Conservation (phyloP, 2,113 vertebrate species). For the Trematomus loennbergii region DNA sequence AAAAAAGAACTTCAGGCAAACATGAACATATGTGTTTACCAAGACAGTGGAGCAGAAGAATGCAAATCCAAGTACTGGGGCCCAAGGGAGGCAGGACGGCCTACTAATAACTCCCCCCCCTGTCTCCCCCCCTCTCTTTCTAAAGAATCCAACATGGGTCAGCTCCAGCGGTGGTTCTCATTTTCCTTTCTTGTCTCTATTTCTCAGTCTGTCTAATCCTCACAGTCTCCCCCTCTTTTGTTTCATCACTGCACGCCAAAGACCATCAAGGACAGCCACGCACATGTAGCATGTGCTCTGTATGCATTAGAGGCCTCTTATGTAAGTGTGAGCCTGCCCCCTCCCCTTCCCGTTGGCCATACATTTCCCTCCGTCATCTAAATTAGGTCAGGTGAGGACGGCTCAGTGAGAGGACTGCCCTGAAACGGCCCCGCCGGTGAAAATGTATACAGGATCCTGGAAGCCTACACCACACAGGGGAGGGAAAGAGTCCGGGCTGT, state of each 20-base stretch:
- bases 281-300: conserved; percentile 49
- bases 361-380: conserved; percentile 23
- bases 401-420: conserved; percentile 17
- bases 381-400: conserved; percentile 80
- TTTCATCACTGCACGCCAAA: conserved; percentile 3
- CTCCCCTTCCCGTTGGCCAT: conserved; percentile 32
- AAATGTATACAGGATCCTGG: conserved; percentile 33
- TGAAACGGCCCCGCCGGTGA: neutral
- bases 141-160: conserved; percentile 29
- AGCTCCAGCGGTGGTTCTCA: conserved; percentile 39
- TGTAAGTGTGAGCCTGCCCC: conserved; percentile 65
- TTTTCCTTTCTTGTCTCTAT: conserved; percentile 20
- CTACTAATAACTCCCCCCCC: conserved; percentile 27
- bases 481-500: conserved; percentile 1
- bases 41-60: conserved; percentile 49
- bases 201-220: conserved; percentile 27
- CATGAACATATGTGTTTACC: conserved; percentile 24
- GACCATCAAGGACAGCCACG: conserved; percentile 17
- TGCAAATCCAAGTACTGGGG: conserved; percentile 25
- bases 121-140: neutral
- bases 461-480: conserved; percentile 31
- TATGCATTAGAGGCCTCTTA: conserved; percentile 74
- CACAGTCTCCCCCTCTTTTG: conserved; percentile 18
- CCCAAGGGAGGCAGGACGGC: conserved; percentile 25
- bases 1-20: conserved; percentile 4